Evolutionary conservation across 64 coral and sea anemone species (phyloP), one percentile per base, ranked within the genome.

Genomic region (Montipora cactus): DNA sequence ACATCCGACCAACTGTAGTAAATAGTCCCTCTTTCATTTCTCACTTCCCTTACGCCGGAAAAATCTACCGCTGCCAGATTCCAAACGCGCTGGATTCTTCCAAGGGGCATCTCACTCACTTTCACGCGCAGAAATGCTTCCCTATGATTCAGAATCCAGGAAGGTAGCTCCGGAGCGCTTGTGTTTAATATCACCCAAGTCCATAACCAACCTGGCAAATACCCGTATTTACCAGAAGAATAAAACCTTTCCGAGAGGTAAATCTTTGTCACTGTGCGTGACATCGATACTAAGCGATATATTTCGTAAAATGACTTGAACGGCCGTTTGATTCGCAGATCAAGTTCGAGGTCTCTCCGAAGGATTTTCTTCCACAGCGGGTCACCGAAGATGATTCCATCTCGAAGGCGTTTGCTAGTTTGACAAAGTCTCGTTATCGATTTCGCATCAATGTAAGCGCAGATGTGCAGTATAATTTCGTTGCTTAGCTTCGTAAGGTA

Each of bases 181-280:
- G 95, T 94, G 70, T 97, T 97, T 14, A 97, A 47, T 19, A 94
- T 90, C 53, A 89, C 79, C 96, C 96, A 98, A 21, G 96, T 98
- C 96, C 96, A 98, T 15, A 98, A 81, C 96, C 96, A 98, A 4
- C 96, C 96, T 14, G 96, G 96, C 18, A 98, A 84, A 81, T 88
- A 76, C 9, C 96, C 96, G 74, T 91, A 98, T 66, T 91, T 91
- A 8, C 93, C 93, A 21, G 96, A 97, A 69, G 81, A 90, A 64
- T 95, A 97, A 90, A 95, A 95, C 79, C 92, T 91, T 55, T 97
- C 93, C 51, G 93, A 97, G 68, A 97, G 76, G 84, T 92, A 95
- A 49, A 92, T 91, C 22, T 95, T 91, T 44, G 94, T 66, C 23
- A 95, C 86, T 22, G 75, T 79, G 2, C 93, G 93, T 1, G 96